Percentiles rank a stretch among this genome's conserved stretches.
These are phyloP conservation scores for Andricus curvator DNA, from an alignment of 2,888 invertebrate species.

Conservation along the genomic window DNA sequence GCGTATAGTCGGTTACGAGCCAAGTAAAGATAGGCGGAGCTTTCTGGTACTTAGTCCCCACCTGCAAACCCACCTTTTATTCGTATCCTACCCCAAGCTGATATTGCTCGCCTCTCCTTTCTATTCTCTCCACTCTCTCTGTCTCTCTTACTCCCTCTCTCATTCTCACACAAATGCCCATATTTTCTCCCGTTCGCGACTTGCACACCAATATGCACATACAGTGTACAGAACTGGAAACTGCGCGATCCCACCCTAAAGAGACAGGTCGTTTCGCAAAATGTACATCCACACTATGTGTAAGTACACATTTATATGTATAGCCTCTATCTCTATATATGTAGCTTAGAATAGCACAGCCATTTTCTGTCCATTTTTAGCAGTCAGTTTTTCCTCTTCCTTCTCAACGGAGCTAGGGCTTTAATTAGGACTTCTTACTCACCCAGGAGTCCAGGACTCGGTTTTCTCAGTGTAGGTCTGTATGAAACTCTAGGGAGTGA, in stretches of 20 bases:
- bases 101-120: constrained; percentile 53
- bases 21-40: constrained; percentile 69
- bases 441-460: not conserved
- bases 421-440: constrained; percentile 29
- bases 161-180: not conserved
- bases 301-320: constrained; percentile 10
- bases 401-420: not conserved
- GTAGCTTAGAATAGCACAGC: constrained; percentile 2
- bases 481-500: not conserved
- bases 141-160: constrained; percentile 22
- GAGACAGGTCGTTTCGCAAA: constrained; percentile 27
- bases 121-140: constrained; percentile 48
- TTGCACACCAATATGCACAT: constrained; percentile 14
- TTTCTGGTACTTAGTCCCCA: constrained; percentile 65
- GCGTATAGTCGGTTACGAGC: constrained; percentile 52
- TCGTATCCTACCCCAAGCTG: constrained; percentile 49
- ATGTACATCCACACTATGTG: not conserved
- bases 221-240: not conserved
- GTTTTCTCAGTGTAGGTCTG: not conserved
- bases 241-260: constrained; percentile 10
- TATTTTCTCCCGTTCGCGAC: constrained; percentile 33
- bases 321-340: not conserved
- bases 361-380: constrained; percentile 23
- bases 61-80: constrained; percentile 68
- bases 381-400: constrained; percentile 1